These are phyloP conservation scores for Papilio xuthus DNA, from an alignment of 1,140 invertebrate species.

Conservation along the genomic window DNA sequence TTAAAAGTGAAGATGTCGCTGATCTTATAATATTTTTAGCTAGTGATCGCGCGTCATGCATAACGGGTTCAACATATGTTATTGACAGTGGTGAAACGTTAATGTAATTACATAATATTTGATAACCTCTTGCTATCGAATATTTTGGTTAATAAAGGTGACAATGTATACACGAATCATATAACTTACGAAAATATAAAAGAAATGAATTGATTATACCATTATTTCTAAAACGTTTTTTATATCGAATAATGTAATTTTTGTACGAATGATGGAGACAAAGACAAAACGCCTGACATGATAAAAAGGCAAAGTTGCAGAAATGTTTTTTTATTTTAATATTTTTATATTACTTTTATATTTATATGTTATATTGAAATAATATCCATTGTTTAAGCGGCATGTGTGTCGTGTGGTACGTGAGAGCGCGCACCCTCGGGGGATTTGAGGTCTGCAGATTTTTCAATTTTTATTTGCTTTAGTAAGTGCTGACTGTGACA, in stretches of 20 bases:
- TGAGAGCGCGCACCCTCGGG: constrained; percentile 58
- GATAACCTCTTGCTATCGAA: background rate
- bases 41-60: constrained; percentile 89
- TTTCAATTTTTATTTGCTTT: constrained; percentile 79
- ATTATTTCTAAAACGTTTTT: background rate
- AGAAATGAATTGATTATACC: too few species aligned
- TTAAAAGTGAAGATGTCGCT: constrained; percentile 86
- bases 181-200: too few species aligned
- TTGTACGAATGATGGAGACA: background rate
- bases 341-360: constrained; percentile 16
- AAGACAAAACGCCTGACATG: background rate
- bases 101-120: constrained; percentile 47
- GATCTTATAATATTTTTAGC: constrained; percentile 91
- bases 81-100: constrained; percentile 90
- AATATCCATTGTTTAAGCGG: constrained; percentile 56
- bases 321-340: background rate
- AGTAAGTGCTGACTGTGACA: constrained; percentile 68
- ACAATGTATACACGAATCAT: too few species aligned
- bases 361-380: constrained; percentile 38
- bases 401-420: constrained; percentile 61
- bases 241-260: too few species aligned
- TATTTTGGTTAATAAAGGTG: too few species aligned
- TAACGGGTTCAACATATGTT: constrained; percentile 89
- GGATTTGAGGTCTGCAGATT: constrained; percentile 73
- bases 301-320: background rate